Evolutionary conservation across 2,113 vertebrate genomes (phyloP).

Genomic region (Mixornis gularis): DNA sequence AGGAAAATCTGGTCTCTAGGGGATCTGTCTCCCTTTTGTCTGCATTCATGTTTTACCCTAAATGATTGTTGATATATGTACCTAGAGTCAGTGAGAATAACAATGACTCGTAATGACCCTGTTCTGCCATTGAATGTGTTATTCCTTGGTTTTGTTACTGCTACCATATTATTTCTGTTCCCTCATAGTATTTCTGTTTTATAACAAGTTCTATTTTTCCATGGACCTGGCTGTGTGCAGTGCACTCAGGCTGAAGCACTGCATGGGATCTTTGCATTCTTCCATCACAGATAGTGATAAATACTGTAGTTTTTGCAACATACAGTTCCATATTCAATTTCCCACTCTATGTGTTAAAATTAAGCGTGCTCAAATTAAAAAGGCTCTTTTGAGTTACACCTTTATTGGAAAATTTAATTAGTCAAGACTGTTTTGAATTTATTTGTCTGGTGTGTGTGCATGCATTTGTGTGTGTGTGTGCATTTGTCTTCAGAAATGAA

Average conservation of each 20-base stretch:
- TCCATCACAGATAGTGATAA: not conserved
- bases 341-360: not conserved
- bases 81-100: not conserved
- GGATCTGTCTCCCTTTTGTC: not conserved
- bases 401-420: not conserved
- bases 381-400: not conserved
- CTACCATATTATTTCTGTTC: not conserved
- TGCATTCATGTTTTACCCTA: not conserved
- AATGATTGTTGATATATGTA: not conserved
- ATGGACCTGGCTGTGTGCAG: not conserved
- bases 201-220: not conserved
- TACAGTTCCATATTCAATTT: not conserved
- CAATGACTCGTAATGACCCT: not conserved
- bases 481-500: not conserved
- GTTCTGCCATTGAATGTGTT: not conserved
- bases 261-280: not conserved
- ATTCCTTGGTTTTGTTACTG: not conserved
- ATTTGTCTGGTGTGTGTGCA: not conserved
- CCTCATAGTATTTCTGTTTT: not conserved
- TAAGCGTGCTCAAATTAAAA: not conserved
- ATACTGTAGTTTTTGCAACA: not conserved
- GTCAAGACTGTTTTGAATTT: not conserved
- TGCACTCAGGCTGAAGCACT: not conserved
- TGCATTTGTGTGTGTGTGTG: not conserved
- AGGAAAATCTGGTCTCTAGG: not conserved